These are phyloP conservation scores for Baryphthengus martii DNA, from an alignment of 2,113 vertebrate species.

Conservation along the genomic window DNA sequence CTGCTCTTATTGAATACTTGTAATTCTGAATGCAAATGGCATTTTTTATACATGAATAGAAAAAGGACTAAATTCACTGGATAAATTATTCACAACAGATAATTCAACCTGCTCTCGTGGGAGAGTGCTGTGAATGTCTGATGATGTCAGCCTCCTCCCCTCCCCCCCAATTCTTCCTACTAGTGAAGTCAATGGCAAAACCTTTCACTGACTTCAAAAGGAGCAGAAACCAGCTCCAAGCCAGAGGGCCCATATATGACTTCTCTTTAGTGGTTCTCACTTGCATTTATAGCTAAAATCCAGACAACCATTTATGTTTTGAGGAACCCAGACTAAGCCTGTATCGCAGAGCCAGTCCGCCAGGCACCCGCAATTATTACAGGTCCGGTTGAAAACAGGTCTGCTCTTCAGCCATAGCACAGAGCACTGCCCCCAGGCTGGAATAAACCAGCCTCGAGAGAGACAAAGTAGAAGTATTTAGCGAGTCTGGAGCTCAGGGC, in stretches of 20 bases:
- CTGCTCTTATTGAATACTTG: neutral
- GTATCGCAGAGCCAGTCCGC: neutral
- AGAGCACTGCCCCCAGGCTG: neutral
- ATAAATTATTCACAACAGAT: slow-evolving; percentile 65
- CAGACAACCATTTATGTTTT: neutral
- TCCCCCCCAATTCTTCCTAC: neutral
- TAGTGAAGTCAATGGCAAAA: neutral
- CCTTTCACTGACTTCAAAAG: slow-evolving; percentile 1
- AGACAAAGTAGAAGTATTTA: neutral
- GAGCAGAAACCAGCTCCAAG: neutral
- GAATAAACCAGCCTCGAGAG: neutral
- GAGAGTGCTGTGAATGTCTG: slow-evolving; percentile 36
- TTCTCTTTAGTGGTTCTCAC: neutral
- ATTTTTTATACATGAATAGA: slow-evolving; percentile 19
- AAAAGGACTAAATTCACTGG: slow-evolving; percentile 45
- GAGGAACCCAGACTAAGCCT: neutral
- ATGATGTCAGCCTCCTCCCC: neutral
- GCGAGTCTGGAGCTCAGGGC: neutral
- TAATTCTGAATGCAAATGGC: slow-evolving; percentile 26
- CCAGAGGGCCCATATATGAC: neutral
- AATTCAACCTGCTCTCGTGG: slow-evolving; percentile 21
- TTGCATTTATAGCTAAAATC: neutral
- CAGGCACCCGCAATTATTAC: neutral
- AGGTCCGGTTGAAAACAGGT: neutral
- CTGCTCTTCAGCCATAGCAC: neutral